Percentiles rank a stretch among this genome's conserved stretches.
phyloP scores from a whole-genome alignment of 1,140 invertebrate species.

The Homarus americanus region DNA sequence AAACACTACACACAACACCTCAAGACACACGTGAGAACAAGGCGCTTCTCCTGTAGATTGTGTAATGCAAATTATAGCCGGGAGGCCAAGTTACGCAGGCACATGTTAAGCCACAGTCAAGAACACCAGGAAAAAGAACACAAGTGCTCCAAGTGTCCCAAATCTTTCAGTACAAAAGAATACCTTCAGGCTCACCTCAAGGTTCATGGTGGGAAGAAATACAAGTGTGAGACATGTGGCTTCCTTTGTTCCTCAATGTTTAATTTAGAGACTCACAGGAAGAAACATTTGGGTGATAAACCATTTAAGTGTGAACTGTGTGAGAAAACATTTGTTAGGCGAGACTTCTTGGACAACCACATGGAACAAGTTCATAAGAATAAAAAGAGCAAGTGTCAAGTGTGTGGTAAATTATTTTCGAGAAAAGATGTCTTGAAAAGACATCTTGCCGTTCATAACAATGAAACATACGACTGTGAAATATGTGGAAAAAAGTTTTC shows the following conservation, averaged over 20 bases:
- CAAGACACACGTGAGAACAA: conserved; percentile 59
- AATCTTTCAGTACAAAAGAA: conserved; percentile 62
- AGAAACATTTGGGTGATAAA: conserved; percentile 64
- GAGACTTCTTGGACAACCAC: conserved; percentile 67
- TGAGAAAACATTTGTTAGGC: conserved; percentile 66
- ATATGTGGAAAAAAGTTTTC: conserved; percentile 66
- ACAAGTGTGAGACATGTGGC: conserved; percentile 66
- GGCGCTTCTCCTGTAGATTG: conserved; percentile 58
- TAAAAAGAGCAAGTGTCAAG: conserved; percentile 69
- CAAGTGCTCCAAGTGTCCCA: conserved; percentile 66
- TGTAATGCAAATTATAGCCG: conserved; percentile 71
- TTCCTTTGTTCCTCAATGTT: conserved; percentile 66
- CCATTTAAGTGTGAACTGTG: conserved; percentile 71
- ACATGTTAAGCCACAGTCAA: conserved; percentile 61
- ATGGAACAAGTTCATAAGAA: conserved; percentile 72
- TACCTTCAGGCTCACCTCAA: conserved; percentile 66
- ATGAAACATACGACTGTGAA: conserved; percentile 69
- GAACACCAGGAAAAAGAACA: conserved; percentile 52
- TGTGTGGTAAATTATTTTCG: conserved; percentile 71
- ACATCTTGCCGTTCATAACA: conserved; percentile 66
- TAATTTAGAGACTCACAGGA: conserved; percentile 68
- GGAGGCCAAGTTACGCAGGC: conserved; percentile 62
- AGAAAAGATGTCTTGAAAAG: conserved; percentile 71
- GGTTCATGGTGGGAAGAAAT: conserved; percentile 64
- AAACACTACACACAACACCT: conserved; percentile 71